Conservation (phyloP, 2,113 vertebrate genomes). For the Neolamprologus variostigma region DNA sequence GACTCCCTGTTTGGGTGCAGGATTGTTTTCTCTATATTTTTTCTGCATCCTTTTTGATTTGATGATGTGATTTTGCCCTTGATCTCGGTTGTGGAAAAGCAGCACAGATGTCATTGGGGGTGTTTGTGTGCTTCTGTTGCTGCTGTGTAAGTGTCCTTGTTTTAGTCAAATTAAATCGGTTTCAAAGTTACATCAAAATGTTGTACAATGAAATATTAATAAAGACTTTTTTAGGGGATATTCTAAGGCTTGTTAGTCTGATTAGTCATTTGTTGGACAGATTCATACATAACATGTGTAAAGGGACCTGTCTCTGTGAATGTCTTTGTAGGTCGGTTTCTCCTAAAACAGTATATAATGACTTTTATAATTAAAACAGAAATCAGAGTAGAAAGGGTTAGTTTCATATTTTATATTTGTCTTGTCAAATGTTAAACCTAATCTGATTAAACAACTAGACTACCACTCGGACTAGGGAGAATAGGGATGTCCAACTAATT, state of each 20-base stretch:
- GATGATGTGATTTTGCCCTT: constrained; percentile 16
- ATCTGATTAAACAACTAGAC: neutral
- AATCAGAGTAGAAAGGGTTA: neutral
- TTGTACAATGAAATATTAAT: neutral
- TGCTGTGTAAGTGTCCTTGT: neutral
- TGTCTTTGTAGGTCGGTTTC: neutral
- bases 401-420: neutral
- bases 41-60: constrained; percentile 12
- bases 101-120: neutral
- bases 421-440: neutral
- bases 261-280: neutral
- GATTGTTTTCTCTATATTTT: neutral
- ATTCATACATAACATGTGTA: neutral
- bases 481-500: neutral
- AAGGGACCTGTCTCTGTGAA: neutral
- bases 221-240: neutral
- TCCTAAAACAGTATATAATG: neutral
- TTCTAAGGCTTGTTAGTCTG: neutral
- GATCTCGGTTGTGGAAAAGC: neutral
- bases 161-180: neutral
- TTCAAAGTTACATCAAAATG: neutral
- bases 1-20: constrained; percentile 25
- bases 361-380: neutral
- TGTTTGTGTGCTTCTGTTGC: neutral
- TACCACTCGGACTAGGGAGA: neutral